A percentile compares a stretch with the other conserved stretches of the same genome.
phyloP scores from a whole-genome alignment of 2,113 vertebrate species.

The Nothobranchius kuhntae region DNA sequence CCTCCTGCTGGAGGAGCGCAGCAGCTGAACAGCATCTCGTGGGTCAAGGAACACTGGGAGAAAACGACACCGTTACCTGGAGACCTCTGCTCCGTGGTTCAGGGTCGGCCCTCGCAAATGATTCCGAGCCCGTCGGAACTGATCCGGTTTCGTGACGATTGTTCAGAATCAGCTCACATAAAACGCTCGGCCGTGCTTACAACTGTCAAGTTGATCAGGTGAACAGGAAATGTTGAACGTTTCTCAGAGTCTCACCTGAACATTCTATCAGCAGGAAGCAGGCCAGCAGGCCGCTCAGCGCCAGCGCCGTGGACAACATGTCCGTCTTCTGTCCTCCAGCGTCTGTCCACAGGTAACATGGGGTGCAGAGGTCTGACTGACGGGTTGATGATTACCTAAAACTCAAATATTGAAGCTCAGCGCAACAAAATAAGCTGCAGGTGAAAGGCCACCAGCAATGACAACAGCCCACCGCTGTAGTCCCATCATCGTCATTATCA shows the following conservation, averaged over 20 bases:
- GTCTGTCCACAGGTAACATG: constrained; percentile 14
- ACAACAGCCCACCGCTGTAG: no score
- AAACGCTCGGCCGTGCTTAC: neutral
- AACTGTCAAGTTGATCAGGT: neutral
- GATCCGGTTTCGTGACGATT: no score
- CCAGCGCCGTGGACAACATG: constrained; percentile 12
- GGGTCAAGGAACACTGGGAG: constrained; percentile 79
- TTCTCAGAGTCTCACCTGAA: constrained; percentile 40
- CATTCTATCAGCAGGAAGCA: constrained; percentile 27
- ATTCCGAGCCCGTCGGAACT: neutral
- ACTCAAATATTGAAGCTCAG: constrained; percentile 66
- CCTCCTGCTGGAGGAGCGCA: constrained; percentile 68
- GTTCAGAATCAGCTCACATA: neutral
- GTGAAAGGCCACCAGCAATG: no score
- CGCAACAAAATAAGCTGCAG: neutral
- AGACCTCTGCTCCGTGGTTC: no score
- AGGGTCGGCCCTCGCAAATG: neutral
- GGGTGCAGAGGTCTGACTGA: constrained; percentile 2
- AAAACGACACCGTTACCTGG: neutral
- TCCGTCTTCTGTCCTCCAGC: neutral
- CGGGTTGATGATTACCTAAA: constrained; percentile 47
- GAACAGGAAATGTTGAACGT: neutral
- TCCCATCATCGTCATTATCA: no score
- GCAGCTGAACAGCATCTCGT: constrained; percentile 63
- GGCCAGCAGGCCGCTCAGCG: constrained; percentile 13